These are phyloP conservation scores for Carabus problematicus DNA, from an alignment of 2,888 invertebrate genomes.

Conservation along the genomic window DNA sequence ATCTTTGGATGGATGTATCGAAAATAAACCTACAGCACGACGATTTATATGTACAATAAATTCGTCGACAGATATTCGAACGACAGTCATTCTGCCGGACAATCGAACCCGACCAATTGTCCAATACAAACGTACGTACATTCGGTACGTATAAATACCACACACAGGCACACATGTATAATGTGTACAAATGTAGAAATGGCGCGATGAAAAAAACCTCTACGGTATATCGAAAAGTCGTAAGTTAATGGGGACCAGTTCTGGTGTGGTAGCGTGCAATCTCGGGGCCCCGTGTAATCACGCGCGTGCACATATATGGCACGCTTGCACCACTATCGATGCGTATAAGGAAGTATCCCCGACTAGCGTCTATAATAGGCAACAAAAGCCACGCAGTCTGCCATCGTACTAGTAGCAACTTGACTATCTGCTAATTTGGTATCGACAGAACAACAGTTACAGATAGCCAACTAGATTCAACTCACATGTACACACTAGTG, in stretches of 20 bases:
- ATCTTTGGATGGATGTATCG: too few relatives aligned
- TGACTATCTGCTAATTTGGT: slow-evolving; percentile 19
- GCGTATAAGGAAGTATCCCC: slow-evolving; percentile 32
- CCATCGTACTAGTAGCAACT: slow-evolving; percentile 1
- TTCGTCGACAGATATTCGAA: too few relatives aligned
- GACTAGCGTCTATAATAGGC: slow-evolving; percentile 59
- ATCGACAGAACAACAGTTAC: not conserved
- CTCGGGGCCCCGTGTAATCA: slow-evolving; percentile 9
- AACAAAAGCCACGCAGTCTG: slow-evolving; percentile 52
- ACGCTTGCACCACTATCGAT: not conserved
- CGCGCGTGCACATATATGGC: slow-evolving; percentile 18
- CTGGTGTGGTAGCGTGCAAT: not conserved
- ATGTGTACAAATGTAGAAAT: not conserved
- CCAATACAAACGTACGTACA: too few relatives aligned
- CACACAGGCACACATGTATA: too few relatives aligned
- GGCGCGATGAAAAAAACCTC: not conserved
- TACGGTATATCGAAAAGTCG: slow-evolving; percentile 1
- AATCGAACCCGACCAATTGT: too few relatives aligned
- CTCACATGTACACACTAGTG: too few relatives aligned
- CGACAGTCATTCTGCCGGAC: too few relatives aligned
- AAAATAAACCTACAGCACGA: too few relatives aligned
- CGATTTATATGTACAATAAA: too few relatives aligned
- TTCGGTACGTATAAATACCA: too few relatives aligned
- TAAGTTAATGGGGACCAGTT: slow-evolving; percentile 6
- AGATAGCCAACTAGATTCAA: not conserved